Conservation (phyloP, 2,113 vertebrate genomes). For the Pygoscelis antarcticus region DNA sequence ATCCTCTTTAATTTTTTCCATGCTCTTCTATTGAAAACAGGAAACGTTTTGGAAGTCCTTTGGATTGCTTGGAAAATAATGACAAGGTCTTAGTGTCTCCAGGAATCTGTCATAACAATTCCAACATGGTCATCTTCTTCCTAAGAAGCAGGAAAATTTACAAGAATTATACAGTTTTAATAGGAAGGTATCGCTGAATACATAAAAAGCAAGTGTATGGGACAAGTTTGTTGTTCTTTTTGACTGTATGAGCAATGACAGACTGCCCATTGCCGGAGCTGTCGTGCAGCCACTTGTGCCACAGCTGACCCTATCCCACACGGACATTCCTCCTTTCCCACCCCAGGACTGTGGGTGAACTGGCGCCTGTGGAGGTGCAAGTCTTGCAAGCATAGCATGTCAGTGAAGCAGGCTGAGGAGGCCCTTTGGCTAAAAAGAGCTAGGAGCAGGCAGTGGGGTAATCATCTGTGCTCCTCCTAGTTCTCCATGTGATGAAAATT, state of each 20-base stretch:
- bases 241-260: not conserved
- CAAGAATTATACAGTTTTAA: not conserved
- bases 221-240: not conserved
- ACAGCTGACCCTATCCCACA: not conserved
- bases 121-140: not conserved
- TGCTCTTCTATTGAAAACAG: not conserved
- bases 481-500: not conserved
- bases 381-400: not conserved
- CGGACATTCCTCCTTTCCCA: not conserved
- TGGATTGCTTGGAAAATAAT: not conserved
- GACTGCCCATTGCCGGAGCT: rapidly evolving
- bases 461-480: not conserved
- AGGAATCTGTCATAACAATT: not conserved
- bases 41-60: not conserved
- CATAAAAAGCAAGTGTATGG: not conserved
- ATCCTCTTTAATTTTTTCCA: not conserved
- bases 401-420: not conserved
- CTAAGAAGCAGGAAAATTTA: not conserved
- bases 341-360: not conserved
- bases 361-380: rapidly evolving
- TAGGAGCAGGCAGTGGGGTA: not conserved
- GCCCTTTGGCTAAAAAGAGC: not conserved
- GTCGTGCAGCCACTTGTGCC: not conserved
- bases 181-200: not conserved
- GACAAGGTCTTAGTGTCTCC: not conserved